Base-by-base conservation (phyloP, 2,888 invertebrate genomes). In the Spilarctia lutea region DNA sequence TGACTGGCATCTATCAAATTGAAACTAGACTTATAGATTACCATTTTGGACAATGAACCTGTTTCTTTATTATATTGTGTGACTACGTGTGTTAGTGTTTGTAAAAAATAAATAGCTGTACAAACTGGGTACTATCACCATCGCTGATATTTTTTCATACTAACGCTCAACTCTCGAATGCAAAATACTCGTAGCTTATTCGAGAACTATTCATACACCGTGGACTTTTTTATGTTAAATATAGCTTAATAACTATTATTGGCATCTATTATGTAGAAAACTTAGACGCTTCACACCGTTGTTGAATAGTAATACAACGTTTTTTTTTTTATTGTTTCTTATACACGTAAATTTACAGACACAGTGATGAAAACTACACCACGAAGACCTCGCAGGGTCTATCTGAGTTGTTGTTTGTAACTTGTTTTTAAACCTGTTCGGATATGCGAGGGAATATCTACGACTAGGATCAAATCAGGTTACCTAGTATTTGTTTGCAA, bases 401-500 rank as follows among this genome's bases (percentile, higher is more conserved):
- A n/a, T n/a, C n/a, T n/a, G n/a, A n/a, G n/a, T n/a, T n/a, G n/a
- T n/a, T n/a, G n/a, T n/a, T n/a, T n/a, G n/a, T n/a, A n/a, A 24
- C n/a, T 67, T n/a, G 13, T 42, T 42, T 42, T 7, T 24, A 42
- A 42, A 2, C n/a, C 7, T 42, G 18, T 24, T 65, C 7, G 20
- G 65, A 13, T 65, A 35, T 45, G 20, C 10, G 33, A 33, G 10
- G 3, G 24, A 11, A 33, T 68, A 52, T 68, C 24, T 33, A 30
- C 35, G 30, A 79, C 74, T 76, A 75, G 73, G 72, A 80, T 78
- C 75, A 80, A 79, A 80, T 78, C 71, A 80, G 76, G 74, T 79
- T 76, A 80, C 74, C 79, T 76, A 79, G 75, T 82, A 68, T 75
- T 80, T 82, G 82, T 77, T 75, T 73, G 72, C 75, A 68, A 68